These are phyloP conservation scores for Zhengitettix transpicula DNA, from an alignment of 2,888 invertebrate genomes.

Conservation along the genomic window DNA sequence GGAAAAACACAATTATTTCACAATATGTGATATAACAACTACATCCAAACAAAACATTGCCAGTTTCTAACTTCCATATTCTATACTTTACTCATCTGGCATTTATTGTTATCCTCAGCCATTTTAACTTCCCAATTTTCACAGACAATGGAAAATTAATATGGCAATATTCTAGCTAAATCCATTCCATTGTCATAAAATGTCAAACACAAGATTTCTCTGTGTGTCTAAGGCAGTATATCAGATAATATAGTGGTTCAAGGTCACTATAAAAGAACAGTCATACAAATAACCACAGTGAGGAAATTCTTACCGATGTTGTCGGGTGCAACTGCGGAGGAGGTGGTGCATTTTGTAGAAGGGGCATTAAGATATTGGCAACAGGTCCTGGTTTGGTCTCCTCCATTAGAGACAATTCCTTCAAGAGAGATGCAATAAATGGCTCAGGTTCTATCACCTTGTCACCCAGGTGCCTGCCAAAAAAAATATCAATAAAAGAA, in stretches of 20 bases:
- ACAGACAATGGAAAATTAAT: no score
- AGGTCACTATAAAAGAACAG: neutral
- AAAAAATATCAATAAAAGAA: neutral
- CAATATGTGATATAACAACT: no score
- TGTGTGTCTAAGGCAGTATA: no score
- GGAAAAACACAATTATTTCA: no score
- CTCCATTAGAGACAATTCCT: conserved; percentile 54
- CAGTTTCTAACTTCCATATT: no score
- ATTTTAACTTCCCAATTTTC: no score
- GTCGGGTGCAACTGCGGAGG: conserved; percentile 51
- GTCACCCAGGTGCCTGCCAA: conserved; percentile 22
- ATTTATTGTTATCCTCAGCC: no score
- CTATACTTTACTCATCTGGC: no score
- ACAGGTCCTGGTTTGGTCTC: conserved; percentile 76
- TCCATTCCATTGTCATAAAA: no score
- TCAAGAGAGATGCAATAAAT: conserved; percentile 65
- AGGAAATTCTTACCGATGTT: conserved; percentile 31
- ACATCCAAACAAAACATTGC: no score
- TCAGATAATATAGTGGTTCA: neutral
- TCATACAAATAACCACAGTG: neutral
- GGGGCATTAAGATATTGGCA: conserved; percentile 57
- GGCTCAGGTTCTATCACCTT: conserved; percentile 50
- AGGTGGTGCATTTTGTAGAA: conserved; percentile 51
- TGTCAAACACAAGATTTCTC: no score
- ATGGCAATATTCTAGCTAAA: no score